Evolutionary conservation across 2,888 invertebrate genomes (phyloP).

Genomic region (Chrysolina haemoptera): DNA sequence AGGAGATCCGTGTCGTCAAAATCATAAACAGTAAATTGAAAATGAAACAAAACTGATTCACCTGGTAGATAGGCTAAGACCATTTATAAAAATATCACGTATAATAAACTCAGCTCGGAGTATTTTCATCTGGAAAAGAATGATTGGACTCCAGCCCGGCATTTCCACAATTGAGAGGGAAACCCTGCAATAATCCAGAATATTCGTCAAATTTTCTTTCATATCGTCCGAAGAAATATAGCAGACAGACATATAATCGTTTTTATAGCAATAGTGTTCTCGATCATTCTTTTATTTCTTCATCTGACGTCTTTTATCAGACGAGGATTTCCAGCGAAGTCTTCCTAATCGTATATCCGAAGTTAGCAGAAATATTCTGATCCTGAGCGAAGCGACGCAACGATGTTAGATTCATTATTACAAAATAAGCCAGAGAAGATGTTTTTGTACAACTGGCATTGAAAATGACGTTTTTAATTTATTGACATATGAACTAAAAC

Average conservation of each 20-base stretch:
- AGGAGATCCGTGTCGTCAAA: too few species aligned
- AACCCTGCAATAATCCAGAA: conserved; percentile 2
- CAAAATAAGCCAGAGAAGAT: too few species aligned
- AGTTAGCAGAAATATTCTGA: background rate
- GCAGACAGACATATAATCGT: conserved; percentile 6
- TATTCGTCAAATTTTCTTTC: conserved; percentile 5
- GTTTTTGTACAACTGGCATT: too few species aligned
- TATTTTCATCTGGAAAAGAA: background rate
- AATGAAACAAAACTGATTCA: background rate
- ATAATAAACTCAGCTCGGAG: background rate
- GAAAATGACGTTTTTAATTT: too few species aligned
- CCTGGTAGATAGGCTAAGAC: background rate
- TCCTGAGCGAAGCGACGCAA: too few species aligned
- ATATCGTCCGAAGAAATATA: background rate
- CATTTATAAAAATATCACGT: background rate
- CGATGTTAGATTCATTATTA: too few species aligned
- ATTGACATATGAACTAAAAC: too few species aligned
- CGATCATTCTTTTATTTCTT: conserved; percentile 11
- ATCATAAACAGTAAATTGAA: background rate
- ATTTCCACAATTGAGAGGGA: background rate
- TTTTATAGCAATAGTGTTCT: background rate
- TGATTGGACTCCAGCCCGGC: background rate
- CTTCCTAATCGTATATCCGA: background rate
- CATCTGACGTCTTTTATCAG: conserved; percentile 1
- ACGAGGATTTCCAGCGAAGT: background rate